These are phyloP conservation scores for Helicoverpa zea DNA, from an alignment of 1,140 invertebrate species.

Conservation along the genomic window DNA sequence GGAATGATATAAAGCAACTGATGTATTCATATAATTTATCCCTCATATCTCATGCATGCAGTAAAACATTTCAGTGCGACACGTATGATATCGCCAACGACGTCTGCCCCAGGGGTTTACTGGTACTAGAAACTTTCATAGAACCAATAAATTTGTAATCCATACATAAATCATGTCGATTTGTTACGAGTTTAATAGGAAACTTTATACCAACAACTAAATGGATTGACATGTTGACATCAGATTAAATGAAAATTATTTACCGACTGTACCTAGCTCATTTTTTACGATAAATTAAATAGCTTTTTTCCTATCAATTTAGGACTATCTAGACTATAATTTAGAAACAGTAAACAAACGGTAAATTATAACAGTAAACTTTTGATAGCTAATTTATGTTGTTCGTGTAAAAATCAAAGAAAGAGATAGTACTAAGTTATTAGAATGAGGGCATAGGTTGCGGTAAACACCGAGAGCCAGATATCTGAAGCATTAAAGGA, in stretches of 20 bases:
- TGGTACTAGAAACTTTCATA: slow-evolving; percentile 53
- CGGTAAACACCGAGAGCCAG: slow-evolving; percentile 47
- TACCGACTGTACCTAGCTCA: not conserved
- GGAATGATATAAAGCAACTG: not conserved
- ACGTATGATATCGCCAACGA: slow-evolving; percentile 52
- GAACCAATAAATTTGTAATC: slow-evolving; percentile 60
- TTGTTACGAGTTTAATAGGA: slow-evolving; percentile 55
- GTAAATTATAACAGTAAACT: slow-evolving; percentile 44
- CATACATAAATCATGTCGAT: slow-evolving; percentile 63
- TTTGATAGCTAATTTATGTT: slow-evolving; percentile 35
- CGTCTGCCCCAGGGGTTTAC: slow-evolving; percentile 47
- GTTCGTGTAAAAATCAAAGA: slow-evolving; percentile 35
- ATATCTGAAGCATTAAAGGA: slow-evolving; percentile 48
- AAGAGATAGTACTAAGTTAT: slow-evolving; percentile 43
- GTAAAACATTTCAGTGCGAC: slow-evolving; percentile 43
- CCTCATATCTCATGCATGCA: slow-evolving; percentile 14
- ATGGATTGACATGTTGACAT: not conserved
- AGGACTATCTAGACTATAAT: slow-evolving; percentile 16
- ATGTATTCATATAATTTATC: not conserved
- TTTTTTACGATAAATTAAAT: slow-evolving; percentile 9
- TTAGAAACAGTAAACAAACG: slow-evolving; percentile 25
- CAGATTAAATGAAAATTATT: not conserved
- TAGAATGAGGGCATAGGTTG: slow-evolving; percentile 48
- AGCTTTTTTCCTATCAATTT: not conserved
- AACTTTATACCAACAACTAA: slow-evolving; percentile 13